Conservation (phyloP, 2,888 invertebrate genomes). For the Eilema sororculum region DNA sequence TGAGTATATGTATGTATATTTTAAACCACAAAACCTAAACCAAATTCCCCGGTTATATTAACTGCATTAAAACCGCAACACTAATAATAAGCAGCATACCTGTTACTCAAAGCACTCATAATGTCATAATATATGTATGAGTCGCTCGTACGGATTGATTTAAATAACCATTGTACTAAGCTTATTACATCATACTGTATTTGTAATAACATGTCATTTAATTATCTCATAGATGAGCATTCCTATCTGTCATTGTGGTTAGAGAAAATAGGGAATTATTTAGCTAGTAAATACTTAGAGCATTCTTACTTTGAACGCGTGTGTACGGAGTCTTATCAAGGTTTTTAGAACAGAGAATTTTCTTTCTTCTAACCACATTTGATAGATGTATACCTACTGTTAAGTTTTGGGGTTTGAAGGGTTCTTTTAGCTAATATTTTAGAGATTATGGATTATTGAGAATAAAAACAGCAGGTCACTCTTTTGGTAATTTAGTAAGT, state of each 20-base stretch:
- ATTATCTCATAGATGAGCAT: neutral
- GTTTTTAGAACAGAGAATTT: too few relatives aligned
- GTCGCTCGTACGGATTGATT: neutral
- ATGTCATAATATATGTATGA: neutral
- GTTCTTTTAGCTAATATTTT: too few relatives aligned
- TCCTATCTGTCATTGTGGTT: neutral
- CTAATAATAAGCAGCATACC: neutral
- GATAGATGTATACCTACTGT: too few relatives aligned
- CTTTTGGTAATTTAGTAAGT: too few relatives aligned
- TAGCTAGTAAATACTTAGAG: too few relatives aligned
- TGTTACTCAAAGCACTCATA: neutral
- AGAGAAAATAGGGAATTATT: neutral
- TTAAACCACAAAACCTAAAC: constrained; percentile 1
- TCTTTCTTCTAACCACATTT: too few relatives aligned
- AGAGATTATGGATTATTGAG: too few relatives aligned
- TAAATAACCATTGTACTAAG: constrained; percentile 11
- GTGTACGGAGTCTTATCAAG: too few relatives aligned
- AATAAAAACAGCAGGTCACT: too few relatives aligned
- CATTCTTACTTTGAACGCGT: too few relatives aligned
- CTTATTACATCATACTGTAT: constrained; percentile 8
- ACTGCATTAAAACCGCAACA: neutral
- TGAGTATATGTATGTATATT: too few relatives aligned
- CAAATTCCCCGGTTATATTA: neutral
- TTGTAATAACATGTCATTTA: neutral
- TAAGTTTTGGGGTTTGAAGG: too few relatives aligned